Percentiles rank a stretch among this genome's conserved stretches.
phyloP scores from a whole-genome alignment of 2,888 invertebrate species.

The Polydrusus pterygomalis region DNA sequence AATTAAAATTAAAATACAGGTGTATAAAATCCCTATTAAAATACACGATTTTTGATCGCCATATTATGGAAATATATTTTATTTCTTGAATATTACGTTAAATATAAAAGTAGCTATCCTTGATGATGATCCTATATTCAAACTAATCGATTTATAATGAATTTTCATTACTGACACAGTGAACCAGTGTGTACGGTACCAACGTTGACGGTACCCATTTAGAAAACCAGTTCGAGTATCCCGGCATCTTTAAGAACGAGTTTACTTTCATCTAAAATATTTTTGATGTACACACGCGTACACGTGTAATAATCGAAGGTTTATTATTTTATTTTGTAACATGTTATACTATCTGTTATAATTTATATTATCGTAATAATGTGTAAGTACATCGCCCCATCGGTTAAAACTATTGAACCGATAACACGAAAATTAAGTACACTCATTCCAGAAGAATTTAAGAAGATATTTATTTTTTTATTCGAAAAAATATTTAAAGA shows the following conservation, averaged over 20 bases:
- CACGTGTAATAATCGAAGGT: conserved; percentile 8
- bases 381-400: too few relatives aligned
- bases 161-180: conserved; percentile 36
- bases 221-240: conserved; percentile 21
- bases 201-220: conserved; percentile 10
- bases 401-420: too few relatives aligned
- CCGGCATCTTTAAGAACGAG: conserved; percentile 27
- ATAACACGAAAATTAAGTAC: too few relatives aligned
- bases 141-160: conserved; percentile 6
- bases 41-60: neutral
- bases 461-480: too few relatives aligned
- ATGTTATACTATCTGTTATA: too few relatives aligned
- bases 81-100: conserved; percentile 7
- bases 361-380: too few relatives aligned
- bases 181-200: conserved; percentile 30
- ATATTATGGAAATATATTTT: neutral
- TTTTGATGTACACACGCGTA: conserved; percentile 10
- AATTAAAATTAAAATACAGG: neutral
- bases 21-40: neutral
- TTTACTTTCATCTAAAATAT: conserved; percentile 37
- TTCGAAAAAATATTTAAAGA: neutral
- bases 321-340: conserved; percentile 29
- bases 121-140: conserved; percentile 60
- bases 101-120: conserved; percentile 66
- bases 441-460: too few relatives aligned